A percentile compares a stretch with the other conserved stretches of the same genome.
Evolutionary conservation across 2,888 invertebrate species (phyloP).

Genomic region (Agonum fuliginosum): DNA sequence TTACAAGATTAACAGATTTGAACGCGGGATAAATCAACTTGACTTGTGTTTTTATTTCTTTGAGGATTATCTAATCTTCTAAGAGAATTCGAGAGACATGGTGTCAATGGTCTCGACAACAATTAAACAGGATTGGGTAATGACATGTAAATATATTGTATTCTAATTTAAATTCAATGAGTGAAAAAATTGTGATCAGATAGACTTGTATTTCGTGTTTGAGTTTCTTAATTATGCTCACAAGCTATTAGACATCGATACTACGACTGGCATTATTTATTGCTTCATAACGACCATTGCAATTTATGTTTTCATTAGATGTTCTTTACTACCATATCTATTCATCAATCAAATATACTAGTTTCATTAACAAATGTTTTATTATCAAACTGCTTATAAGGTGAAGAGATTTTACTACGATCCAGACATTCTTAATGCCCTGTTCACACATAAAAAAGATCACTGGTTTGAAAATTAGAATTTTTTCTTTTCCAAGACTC

Average conservation of each 20-base stretch:
- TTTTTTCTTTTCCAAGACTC: too few relatives aligned
- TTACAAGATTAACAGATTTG: constrained; percentile 41
- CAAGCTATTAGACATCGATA: constrained; percentile 9
- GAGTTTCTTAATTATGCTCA: constrained; percentile 22
- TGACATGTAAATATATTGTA: constrained; percentile 24
- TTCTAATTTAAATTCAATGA: constrained; percentile 25
- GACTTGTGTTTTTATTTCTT: constrained; percentile 4
- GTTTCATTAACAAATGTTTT: too few relatives aligned
- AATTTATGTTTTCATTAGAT: constrained; percentile 36
- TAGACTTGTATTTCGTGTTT: constrained; percentile 22
- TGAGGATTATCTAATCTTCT: neutral
- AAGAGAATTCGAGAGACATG: constrained; percentile 15
- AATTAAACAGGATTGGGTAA: neutral
- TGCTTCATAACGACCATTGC: constrained; percentile 27
- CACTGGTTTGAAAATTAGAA: too few relatives aligned
- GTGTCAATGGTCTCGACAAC: neutral
- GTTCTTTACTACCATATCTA: neutral
- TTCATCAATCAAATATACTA: too few relatives aligned
- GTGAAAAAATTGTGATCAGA: constrained; percentile 10
- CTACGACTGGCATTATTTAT: neutral
- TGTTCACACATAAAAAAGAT: too few relatives aligned
- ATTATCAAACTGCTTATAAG: too few relatives aligned
- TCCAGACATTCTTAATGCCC: too few relatives aligned
- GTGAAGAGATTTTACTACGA: too few relatives aligned
- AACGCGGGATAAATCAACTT: constrained; percentile 31